Conservation (phyloP, 2,797 vertebrate genomes). For the Discoglossus pictus region DNA sequence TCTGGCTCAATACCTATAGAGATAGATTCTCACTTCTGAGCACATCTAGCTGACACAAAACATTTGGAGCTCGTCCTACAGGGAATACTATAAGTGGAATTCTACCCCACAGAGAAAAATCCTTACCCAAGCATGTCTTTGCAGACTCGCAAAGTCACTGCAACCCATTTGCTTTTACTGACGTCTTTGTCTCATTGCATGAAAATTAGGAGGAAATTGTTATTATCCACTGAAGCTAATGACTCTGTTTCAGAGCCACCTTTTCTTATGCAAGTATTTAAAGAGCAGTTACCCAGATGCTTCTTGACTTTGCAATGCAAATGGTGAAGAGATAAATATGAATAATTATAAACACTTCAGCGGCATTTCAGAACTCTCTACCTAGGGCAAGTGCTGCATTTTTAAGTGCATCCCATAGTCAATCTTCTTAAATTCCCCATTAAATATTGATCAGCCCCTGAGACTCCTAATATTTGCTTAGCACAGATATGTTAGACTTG, state of each 20-base stretch:
- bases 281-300: constrained; percentile 49
- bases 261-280: constrained; percentile 44
- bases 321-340: constrained; percentile 54
- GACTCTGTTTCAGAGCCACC: constrained; percentile 40
- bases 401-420: constrained; percentile 77
- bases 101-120: constrained; percentile 48
- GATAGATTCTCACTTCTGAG: constrained; percentile 32
- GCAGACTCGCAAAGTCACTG: constrained; percentile 47
- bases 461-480: constrained; percentile 67
- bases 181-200: constrained; percentile 38
- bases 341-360: constrained; percentile 63
- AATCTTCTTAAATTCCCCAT: constrained; percentile 81
- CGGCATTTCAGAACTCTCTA: constrained; percentile 69
- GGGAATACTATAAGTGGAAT: constrained; percentile 50
- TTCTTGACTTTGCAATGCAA: constrained; percentile 43
- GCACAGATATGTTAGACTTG: constrained; percentile 53
- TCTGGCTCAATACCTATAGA: constrained; percentile 35
- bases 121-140: constrained; percentile 51
- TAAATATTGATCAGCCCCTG: constrained; percentile 83
- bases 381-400: constrained; percentile 73
- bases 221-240: constrained; percentile 48
- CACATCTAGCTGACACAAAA: constrained; percentile 39
- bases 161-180: constrained; percentile 45
- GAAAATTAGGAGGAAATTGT: constrained; percentile 47
- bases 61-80: constrained; percentile 38